phyloP scores from a whole-genome alignment of 2,888 invertebrate genomes.

The Ochropleura plecta region DNA sequence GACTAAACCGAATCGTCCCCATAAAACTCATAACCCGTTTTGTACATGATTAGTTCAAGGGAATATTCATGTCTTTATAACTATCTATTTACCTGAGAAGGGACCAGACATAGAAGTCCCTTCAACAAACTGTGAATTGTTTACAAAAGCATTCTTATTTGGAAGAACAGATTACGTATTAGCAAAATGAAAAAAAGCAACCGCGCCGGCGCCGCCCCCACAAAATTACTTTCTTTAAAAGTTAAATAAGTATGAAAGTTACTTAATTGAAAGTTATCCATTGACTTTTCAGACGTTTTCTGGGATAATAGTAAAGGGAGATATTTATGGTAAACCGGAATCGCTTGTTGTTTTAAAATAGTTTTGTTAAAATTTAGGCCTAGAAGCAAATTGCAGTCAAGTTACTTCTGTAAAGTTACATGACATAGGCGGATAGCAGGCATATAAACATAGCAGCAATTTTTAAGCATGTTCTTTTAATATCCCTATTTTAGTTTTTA shows the following conservation, averaged over 20 bases:
- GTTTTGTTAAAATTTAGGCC: slow-evolving; percentile 27
- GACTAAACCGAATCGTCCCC: not conserved
- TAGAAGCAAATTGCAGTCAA: not conserved
- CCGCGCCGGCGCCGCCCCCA: slow-evolving; percentile 14
- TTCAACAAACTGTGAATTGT: slow-evolving; percentile 24
- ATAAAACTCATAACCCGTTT: slow-evolving; percentile 15
- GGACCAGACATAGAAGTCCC: slow-evolving; percentile 4
- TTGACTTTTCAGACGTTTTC: slow-evolving; percentile 31
- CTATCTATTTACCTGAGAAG: slow-evolving; percentile 44
- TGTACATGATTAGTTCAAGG: slow-evolving; percentile 28
- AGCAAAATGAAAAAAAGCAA: slow-evolving; percentile 17
- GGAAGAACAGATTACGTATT: slow-evolving; percentile 39
- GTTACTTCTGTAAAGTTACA: not conserved
- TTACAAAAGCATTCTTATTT: slow-evolving; percentile 24
- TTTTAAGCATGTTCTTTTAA: slow-evolving; percentile 18
- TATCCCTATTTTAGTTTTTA: too few species aligned
- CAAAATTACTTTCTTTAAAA: slow-evolving; percentile 29
- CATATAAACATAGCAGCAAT: not conserved
- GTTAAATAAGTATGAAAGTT: slow-evolving; percentile 15
- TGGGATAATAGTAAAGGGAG: slow-evolving; percentile 15
- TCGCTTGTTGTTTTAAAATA: slow-evolving; percentile 15
- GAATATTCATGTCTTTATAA: not conserved
- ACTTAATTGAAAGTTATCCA: slow-evolving; percentile 33
- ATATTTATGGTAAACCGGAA: slow-evolving; percentile 7
- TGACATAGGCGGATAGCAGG: not conserved